These are phyloP conservation scores for Mylabris phalerata DNA, from an alignment of 1,140 invertebrate genomes.

Conservation along the genomic window DNA sequence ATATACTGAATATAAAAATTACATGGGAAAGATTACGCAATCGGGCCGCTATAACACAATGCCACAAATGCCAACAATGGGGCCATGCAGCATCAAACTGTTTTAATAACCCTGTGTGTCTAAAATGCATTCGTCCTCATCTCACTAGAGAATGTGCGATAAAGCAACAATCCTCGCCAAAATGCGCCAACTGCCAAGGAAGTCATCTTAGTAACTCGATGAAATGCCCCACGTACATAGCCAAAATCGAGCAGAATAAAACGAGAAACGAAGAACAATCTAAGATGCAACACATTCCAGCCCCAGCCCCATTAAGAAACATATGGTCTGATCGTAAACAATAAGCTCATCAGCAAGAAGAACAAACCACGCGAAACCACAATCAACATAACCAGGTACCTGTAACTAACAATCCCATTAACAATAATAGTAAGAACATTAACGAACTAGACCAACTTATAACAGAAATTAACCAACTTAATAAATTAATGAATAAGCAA, in stretches of 20 bases:
- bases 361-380: neutral
- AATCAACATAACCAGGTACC: neutral
- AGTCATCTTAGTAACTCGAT: neutral
- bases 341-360: neutral
- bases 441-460: too few species aligned
- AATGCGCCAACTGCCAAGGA: neutral
- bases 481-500: neutral
- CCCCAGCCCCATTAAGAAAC: neutral
- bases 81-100: neutral
- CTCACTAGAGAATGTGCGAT: neutral
- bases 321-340: neutral
- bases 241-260: neutral
- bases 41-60: too few species aligned
- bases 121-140: neutral
- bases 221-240: neutral
- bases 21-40: too few species aligned
- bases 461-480: neutral
- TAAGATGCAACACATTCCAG: neutral
- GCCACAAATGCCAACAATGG: neutral
- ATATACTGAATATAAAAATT: too few species aligned
- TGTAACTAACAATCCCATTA: neutral
- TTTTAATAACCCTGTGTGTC: neutral
- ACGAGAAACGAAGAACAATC: neutral
- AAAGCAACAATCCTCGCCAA: neutral
- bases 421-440: too few species aligned